phyloP scores from a whole-genome alignment of 2,888 invertebrate species.

The Nymphalis polychloros region DNA sequence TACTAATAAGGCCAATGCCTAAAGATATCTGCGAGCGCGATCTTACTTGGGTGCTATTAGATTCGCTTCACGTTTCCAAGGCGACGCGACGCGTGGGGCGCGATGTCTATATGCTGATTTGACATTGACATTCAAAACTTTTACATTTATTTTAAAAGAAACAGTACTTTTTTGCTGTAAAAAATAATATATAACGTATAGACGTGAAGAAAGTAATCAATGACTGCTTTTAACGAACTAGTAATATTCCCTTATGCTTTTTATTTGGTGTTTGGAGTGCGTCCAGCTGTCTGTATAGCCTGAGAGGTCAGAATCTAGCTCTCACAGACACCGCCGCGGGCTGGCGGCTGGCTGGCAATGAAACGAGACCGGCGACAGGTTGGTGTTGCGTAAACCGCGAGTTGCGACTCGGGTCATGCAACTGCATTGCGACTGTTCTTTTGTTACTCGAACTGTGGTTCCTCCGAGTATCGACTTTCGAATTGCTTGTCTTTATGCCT shows the following conservation, averaged over 20 bases:
- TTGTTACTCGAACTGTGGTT: constrained; percentile 11
- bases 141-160: too few relatives aligned
- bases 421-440: constrained; percentile 19
- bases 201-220: too few relatives aligned
- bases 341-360: background rate
- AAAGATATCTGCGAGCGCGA: constrained; percentile 27
- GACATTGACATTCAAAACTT: constrained; percentile 2
- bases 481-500: background rate
- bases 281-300: too few relatives aligned
- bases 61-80: constrained; percentile 4
- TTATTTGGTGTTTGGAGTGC: too few relatives aligned
- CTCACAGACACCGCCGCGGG: too few relatives aligned
- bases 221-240: too few relatives aligned
- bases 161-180: too few relatives aligned
- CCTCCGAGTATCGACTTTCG: background rate
- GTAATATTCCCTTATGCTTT: too few relatives aligned
- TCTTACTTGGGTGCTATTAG: constrained; percentile 23
- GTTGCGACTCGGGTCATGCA: constrained; percentile 8
- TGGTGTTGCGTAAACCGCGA: constrained; percentile 21
- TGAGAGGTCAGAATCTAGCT: too few relatives aligned
- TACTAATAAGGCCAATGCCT: constrained; percentile 31
- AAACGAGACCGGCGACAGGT: constrained; percentile 13
- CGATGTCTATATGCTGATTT: background rate
- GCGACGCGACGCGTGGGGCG: constrained; percentile 12
- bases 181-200: too few relatives aligned